phyloP scores from a whole-genome alignment of 2,888 invertebrate species.

The Eupithecia insigniata region DNA sequence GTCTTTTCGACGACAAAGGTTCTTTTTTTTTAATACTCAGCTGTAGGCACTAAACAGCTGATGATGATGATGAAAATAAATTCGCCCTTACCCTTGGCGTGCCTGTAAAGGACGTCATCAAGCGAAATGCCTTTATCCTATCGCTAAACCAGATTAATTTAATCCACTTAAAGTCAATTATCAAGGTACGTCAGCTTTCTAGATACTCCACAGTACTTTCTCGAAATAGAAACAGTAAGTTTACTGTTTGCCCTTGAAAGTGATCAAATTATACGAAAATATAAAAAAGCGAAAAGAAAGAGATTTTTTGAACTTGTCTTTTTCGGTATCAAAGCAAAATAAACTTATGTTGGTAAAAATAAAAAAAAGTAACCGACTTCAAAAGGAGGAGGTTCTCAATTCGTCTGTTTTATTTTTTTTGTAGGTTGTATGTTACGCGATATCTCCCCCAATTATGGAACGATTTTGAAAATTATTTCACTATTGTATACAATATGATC shows the following conservation, averaged over 20 bases:
- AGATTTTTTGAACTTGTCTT: no score
- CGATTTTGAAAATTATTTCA: no score
- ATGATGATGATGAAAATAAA: background rate
- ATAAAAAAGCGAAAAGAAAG: background rate
- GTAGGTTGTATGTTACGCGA: no score
- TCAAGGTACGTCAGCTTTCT: conserved; percentile 36
- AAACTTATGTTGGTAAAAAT: background rate
- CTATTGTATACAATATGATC: no score
- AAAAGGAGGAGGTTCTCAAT: no score
- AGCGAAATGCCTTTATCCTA: conserved; percentile 23
- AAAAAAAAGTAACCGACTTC: no score
- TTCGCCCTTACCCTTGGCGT: conserved; percentile 35
- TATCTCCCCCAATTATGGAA: no score
- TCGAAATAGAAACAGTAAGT: background rate
- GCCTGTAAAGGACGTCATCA: conserved; percentile 24
- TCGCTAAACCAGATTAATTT: conserved; percentile 28
- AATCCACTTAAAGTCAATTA: conserved; percentile 39
- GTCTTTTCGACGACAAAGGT: no score
- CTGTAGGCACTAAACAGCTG: background rate
- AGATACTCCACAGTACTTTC: conserved; percentile 34
- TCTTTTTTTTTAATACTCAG: no score
- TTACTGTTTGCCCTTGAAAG: background rate
- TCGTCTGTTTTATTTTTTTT: no score
- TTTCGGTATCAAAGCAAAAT: background rate
- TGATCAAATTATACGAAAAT: background rate